Evolutionary conservation across 2,888 invertebrate genomes (phyloP).

Genomic region (Hypomecis atomaria): DNA sequence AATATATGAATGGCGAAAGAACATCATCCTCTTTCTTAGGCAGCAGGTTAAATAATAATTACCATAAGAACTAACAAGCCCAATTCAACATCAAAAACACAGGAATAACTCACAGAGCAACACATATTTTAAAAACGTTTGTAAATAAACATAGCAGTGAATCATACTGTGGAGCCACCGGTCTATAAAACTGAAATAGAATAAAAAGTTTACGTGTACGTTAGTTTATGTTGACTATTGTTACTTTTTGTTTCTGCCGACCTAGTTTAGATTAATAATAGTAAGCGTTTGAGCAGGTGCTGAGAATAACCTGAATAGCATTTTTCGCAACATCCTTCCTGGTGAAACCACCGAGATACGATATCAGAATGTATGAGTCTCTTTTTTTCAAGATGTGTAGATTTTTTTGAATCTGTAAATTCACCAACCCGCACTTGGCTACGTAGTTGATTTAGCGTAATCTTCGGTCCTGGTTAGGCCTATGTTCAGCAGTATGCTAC

Average conservation of each 20-base stretch:
- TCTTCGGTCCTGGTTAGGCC: too few species aligned
- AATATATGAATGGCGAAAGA: too few species aligned
- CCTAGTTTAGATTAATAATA: constrained; percentile 26
- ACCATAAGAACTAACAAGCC: not conserved
- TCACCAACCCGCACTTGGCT: too few species aligned
- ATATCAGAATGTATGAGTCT: too few species aligned
- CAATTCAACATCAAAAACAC: constrained; percentile 2
- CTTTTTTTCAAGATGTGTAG: too few species aligned
- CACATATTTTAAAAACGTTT: constrained; percentile 15
- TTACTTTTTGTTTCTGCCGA: constrained; percentile 26
- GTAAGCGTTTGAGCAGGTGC: not conserved
- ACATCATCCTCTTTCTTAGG: too few species aligned
- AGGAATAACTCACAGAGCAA: not conserved
- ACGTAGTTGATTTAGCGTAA: too few species aligned
- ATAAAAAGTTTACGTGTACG: constrained; percentile 46
- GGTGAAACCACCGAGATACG: too few species aligned
- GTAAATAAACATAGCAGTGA: constrained; percentile 35
- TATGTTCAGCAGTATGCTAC: too few species aligned
- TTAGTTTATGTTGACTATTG: constrained; percentile 39
- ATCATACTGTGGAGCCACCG: constrained; percentile 44
- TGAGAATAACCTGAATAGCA: not conserved
- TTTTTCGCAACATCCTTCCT: not conserved
- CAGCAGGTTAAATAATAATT: not conserved
- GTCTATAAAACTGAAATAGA: constrained; percentile 55
- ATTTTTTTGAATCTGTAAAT: too few species aligned